Percentiles rank a stretch among this genome's conserved stretches.
Evolutionary conservation across 2,113 vertebrate genomes (phyloP).

Genomic region (Gymnogyps californianus): DNA sequence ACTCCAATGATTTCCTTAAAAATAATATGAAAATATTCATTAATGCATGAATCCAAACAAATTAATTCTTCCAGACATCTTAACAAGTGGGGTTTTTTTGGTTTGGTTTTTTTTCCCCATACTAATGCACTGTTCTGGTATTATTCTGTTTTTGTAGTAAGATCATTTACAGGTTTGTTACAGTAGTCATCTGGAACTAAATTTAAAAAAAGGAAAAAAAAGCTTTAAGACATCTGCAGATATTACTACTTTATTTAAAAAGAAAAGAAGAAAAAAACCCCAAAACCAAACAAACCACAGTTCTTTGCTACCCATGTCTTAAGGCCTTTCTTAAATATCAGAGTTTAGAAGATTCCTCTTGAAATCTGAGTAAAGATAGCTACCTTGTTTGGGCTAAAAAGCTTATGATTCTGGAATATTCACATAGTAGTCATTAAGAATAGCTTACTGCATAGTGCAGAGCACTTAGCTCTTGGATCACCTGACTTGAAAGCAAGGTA

Average conservation of each 20-base stretch:
- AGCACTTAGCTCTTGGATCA: background rate
- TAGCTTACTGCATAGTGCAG: background rate
- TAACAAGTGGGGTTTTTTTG: background rate
- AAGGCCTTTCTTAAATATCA: background rate
- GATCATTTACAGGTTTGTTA: background rate
- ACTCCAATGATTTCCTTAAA: background rate
- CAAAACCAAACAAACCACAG: background rate
- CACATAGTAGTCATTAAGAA: background rate
- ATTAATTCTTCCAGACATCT: background rate
- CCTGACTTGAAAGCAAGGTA: background rate
- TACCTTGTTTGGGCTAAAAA: background rate
- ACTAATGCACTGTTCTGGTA: background rate
- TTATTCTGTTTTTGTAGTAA: background rate
- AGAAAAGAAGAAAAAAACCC: fast-evolving
- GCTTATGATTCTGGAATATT: background rate
- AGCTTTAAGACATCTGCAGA: background rate
- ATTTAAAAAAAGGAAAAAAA: background rate
- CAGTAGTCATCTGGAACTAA: background rate
- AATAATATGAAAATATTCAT: background rate
- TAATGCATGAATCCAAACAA: background rate
- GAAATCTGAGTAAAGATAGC: background rate
- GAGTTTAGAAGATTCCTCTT: background rate
- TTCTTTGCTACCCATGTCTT: background rate
- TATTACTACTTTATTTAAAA: background rate
- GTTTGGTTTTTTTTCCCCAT: background rate